Base-by-base conservation (phyloP, 1,140 invertebrate species). In the Lordiphosa clarofinis region DNA sequence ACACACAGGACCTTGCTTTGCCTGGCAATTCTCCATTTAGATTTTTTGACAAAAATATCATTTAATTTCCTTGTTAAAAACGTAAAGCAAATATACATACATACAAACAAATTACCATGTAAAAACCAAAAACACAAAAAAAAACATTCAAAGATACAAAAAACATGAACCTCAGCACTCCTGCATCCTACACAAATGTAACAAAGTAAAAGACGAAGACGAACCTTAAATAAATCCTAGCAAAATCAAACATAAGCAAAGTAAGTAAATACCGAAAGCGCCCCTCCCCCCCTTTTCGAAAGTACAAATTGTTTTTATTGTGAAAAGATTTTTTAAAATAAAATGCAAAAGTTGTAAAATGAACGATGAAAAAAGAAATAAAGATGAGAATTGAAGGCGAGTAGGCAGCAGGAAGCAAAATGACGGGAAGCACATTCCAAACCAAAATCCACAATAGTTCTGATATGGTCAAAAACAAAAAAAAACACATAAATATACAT, bases 221-320 rank as follows among this genome's bases (percentile, higher is more conserved):
- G 65, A 68, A 69, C 59, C 40, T 60, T 73, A 79, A 79, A 65
- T 39, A 69, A 86, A 87, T 69, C 81, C 74, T 82, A 82, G 76
- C 78, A 67, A 84, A 84, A 73, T 73, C 66, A 65, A 61, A 73
- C 60, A 57, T 69, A 69, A 59, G 40, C 44, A 42, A 63, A 47
- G 55, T 53, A 54, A 49, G 40, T 38, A 59, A 52, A 57, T 21
- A 49, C 56, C 44, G 56, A 50, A 79, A 74, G 73, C 64, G 73
- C 86, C 87, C 86, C 86, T 88, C 87, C 87, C 87, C 82, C 87
- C 82, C 70, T 86, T 88, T 88, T 88, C 87, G 87, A 88, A 84
- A 88, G 87, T 88, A 88, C 87, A 88, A 88, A 88, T 88, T 88
- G 87, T 88, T 88, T 88, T 88, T 86, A 86, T 87, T 82, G 75